phyloP scores from a whole-genome alignment of 2,113 vertebrate genomes.

The Ceyx cyanopectus region DNA sequence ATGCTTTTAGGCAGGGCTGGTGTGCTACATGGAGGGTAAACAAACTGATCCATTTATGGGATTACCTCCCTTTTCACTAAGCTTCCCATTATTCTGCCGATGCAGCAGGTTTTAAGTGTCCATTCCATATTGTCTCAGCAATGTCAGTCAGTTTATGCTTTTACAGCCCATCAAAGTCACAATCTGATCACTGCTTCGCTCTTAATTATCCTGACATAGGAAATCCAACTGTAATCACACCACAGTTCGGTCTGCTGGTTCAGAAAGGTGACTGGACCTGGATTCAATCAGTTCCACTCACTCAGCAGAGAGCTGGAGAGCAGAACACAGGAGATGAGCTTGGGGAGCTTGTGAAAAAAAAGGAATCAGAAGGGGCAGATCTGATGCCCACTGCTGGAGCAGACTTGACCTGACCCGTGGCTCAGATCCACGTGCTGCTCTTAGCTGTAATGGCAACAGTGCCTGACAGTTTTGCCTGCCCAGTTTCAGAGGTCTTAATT shows the following conservation, averaged over 20 bases:
- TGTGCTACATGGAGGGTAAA: neutral
- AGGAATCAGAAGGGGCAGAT: neutral
- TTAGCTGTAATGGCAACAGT: rapidly evolving
- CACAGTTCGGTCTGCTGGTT: neutral
- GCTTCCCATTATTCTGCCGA: slow-evolving; percentile 28
- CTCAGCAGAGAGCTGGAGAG: slow-evolving; percentile 9
- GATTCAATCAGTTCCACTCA: neutral
- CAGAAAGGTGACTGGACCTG: neutral
- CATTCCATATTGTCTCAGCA: neutral
- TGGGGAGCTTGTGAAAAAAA: neutral
- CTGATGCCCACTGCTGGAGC: neutral
- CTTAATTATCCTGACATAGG: slow-evolving; percentile 43
- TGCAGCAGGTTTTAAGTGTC: slow-evolving; percentile 15
- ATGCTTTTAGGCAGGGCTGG: neutral
- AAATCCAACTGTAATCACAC: slow-evolving; percentile 52
- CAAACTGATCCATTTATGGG: slow-evolving; percentile 13
- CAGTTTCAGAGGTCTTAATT: neutral
- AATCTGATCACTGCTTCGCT: slow-evolving; percentile 15
- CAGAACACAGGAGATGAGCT: rapidly evolving
- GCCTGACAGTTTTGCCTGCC: neutral
- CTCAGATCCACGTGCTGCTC: neutral
- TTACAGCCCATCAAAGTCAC: slow-evolving; percentile 15
- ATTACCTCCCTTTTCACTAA: slow-evolving; percentile 51
- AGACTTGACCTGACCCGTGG: rapidly evolving
- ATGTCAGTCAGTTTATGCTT: neutral